Conservation (phyloP, 2,113 vertebrate species). For the Lampris incognitus region DNA sequence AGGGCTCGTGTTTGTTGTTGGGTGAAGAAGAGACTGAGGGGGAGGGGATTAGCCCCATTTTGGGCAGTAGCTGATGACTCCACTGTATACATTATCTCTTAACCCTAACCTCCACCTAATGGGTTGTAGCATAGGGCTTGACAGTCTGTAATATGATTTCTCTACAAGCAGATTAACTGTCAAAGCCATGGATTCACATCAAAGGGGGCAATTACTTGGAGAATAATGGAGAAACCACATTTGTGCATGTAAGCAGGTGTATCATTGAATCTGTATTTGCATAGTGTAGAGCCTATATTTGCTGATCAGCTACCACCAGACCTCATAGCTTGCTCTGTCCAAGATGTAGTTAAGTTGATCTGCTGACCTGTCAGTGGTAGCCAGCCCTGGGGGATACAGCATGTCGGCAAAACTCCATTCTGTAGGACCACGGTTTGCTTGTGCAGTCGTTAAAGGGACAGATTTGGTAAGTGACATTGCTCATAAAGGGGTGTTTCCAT, state of each 20-base stretch:
- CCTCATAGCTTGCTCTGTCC: too few relatives aligned
- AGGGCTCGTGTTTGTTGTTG: background rate
- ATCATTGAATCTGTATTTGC: too few relatives aligned
- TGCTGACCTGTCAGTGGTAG: too few relatives aligned
- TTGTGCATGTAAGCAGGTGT: background rate
- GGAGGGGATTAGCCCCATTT: conserved; percentile 1
- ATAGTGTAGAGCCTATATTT: too few relatives aligned
- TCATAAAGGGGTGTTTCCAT: too few relatives aligned
- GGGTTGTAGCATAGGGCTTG: conserved; percentile 1
- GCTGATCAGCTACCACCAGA: too few relatives aligned
- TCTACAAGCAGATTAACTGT: conserved; percentile 8
- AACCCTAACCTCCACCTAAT: background rate
- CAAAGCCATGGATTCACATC: background rate
- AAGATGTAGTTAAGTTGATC: too few relatives aligned
- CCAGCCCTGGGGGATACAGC: too few relatives aligned
- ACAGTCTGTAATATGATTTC: conserved; percentile 11
- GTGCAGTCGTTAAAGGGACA: too few relatives aligned
- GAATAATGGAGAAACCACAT: background rate
- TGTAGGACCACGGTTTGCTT: too few relatives aligned
- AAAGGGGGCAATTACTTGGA: background rate
- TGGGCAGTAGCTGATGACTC: background rate
- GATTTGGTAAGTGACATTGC: too few relatives aligned
- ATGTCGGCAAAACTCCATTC: too few relatives aligned
- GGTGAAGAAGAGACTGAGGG: background rate
- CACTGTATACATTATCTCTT: background rate